Percentiles rank a stretch among this genome's conserved stretches.
These are phyloP conservation scores for Trichogramma evanescens DNA, from an alignment of 2,888 invertebrate genomes.

Conservation along the genomic window DNA sequence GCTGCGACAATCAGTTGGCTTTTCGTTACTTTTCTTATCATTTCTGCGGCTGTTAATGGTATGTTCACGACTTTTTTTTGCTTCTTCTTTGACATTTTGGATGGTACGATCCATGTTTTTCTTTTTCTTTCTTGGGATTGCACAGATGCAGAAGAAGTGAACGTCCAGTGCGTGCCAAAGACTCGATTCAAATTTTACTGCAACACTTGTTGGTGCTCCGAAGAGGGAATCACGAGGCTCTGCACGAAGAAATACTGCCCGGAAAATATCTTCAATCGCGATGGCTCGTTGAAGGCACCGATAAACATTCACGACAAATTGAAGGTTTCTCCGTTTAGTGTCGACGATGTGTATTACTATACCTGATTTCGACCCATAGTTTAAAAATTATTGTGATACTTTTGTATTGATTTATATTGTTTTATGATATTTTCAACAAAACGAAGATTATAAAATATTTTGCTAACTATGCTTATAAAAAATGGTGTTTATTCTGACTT, in stretches of 20 bases:
- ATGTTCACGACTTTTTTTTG: not conserved
- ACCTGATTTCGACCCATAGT: too few species aligned
- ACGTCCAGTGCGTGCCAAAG: slow-evolving; percentile 21
- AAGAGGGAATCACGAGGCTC: slow-evolving; percentile 31
- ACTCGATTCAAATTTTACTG: slow-evolving; percentile 45
- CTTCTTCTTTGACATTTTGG: not conserved
- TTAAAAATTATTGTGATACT: not conserved
- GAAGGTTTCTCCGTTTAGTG: slow-evolving; percentile 5
- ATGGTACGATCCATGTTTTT: not conserved
- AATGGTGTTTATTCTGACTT: too few species aligned
- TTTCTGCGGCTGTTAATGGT: not conserved
- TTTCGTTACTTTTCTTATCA: not conserved
- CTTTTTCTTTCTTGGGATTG: not conserved
- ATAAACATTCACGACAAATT: slow-evolving; percentile 10
- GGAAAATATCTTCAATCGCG: slow-evolving; percentile 19
- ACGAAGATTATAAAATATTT: too few species aligned
- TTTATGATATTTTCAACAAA: too few species aligned
- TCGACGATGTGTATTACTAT: not conserved
- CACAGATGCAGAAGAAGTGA: slow-evolving; percentile 6
- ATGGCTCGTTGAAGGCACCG: slow-evolving; percentile 20
- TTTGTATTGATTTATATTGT: too few species aligned
- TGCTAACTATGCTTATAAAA: too few species aligned
- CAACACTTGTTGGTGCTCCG: slow-evolving; percentile 53
- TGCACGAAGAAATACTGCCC: slow-evolving; percentile 27
- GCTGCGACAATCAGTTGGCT: too few species aligned